Evolutionary conservation across 2,797 vertebrate species (phyloP), one percentile per base, ranked within the genome.

Genomic region (Hephaestus fuliginosus): DNA sequence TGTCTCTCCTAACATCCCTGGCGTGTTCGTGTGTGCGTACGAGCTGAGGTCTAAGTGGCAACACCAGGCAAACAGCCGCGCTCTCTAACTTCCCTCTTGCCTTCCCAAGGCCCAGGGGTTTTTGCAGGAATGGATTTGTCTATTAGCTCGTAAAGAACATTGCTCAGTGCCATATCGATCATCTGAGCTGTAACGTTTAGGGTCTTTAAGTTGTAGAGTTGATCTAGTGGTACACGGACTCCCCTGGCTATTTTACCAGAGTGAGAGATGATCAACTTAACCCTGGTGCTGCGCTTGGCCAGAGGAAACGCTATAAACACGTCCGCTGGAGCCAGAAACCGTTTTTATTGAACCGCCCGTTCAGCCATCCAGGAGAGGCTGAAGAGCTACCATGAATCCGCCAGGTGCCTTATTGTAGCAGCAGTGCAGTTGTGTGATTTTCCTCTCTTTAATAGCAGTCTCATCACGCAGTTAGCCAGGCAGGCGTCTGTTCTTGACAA

Each of bases 141-240:
- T 96, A 95, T 96, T 96, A 96, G 95, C 93, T 94, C 91, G 92
- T 95, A 95, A 96, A 95, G 95, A 95, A 95, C 94, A 94, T 94
- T 95, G 94, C 94, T 95, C 93, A 93, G 94, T 92, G 92, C 91
- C 90, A 93, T 95, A 96, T 96, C 92, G 95, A 96, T 96, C 95
- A 95, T 94, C 90, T 86, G 91, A 88, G 91, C 93, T 94, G 94
- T 95, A 95, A 94, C 95, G 87, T 95, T 96, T 94, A 95, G 93
- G 92, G 94, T 95, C 93, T 95, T 95, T 95, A 95, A 94, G 92
- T 94, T 94, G 91, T 93, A 90, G 92, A 93, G 94, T 94, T 94
- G 94, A 95, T 94, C 94, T 94, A 94, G 93, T 93, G 93, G 90
- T 94, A 95, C 93, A 94, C 88, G 18, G 91, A 88, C 93, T 95